A percentile compares a stretch with the other conserved stretches of the same genome.
phyloP scores from a whole-genome alignment of 92 coral and sea anemone genomes.

The Heteractis magnifica region DNA sequence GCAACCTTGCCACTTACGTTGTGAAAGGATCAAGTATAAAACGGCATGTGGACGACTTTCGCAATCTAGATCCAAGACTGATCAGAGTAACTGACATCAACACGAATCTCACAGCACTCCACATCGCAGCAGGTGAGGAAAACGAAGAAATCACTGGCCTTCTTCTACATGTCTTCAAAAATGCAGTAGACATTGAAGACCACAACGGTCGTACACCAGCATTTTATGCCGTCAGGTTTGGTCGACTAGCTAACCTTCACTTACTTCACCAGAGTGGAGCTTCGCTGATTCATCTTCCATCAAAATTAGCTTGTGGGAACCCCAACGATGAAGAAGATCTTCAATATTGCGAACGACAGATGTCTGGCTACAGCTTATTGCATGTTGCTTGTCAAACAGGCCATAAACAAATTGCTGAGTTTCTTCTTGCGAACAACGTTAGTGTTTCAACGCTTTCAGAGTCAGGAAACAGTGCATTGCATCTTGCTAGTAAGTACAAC shows the following conservation, averaged over 20 bases:
- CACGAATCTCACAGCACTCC: slow-evolving; percentile 52
- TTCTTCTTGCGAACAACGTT: slow-evolving; percentile 38
- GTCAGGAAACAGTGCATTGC: slow-evolving; percentile 41
- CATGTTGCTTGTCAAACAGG: slow-evolving; percentile 73
- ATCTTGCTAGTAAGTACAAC: slow-evolving; percentile 68
- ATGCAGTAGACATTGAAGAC: slow-evolving; percentile 51
- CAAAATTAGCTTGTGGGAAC: slow-evolving; percentile 1
- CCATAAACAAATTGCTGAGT: slow-evolving; percentile 39
- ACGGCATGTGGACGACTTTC: slow-evolving; percentile 18
- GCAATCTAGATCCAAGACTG: slow-evolving; percentile 25
- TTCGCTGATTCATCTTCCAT: slow-evolving; percentile 30
- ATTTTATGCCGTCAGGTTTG: slow-evolving; percentile 57
- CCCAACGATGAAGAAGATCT: slow-evolving; percentile 27
- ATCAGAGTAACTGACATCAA: slow-evolving; percentile 27
- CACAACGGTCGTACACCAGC: slow-evolving; percentile 60
- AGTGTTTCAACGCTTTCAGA: slow-evolving; percentile 33
- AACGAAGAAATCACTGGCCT: slow-evolving; percentile 32
- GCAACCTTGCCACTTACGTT: slow-evolving; percentile 52
- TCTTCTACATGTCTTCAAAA: slow-evolving; percentile 35
- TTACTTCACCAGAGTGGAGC: slow-evolving; percentile 48
- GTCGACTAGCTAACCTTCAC: slow-evolving; percentile 44
- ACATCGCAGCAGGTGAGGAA: slow-evolving; percentile 48
- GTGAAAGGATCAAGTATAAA: slow-evolving; percentile 34
- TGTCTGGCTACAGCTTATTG: slow-evolving; percentile 57
- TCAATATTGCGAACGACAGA: slow-evolving; percentile 34